Base-by-base conservation (phyloP, 2,113 vertebrate species). In the Xyrauchen texanus region DNA sequence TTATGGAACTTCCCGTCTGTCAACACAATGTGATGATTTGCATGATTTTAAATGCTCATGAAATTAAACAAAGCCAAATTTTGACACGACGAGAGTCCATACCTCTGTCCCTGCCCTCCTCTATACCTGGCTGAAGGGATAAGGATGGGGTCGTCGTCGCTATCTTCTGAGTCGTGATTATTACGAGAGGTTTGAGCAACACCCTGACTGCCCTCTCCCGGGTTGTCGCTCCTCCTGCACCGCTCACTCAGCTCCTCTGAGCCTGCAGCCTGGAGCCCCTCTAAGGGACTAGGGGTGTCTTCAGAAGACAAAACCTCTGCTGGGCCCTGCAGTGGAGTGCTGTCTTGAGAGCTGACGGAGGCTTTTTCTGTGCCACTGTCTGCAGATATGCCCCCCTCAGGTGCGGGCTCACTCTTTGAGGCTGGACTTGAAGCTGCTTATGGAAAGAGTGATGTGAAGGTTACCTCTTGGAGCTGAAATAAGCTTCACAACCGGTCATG, bases 141-240 rank as follows among this genome's bases (percentile, higher is more conserved):
- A 6, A 98, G 93, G 60, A 99, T 96, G 0, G 96, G 97, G 78
- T 99, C 97, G 4, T 99, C 97, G 0, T 98, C 97, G 12, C 97
- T 98, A 87, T 98, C 96, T 4, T 98, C 96, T 0, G 97, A 98
- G 85, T 99, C 97, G 79, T 94, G 97, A 77, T 93, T 91, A 81
- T 72, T 90, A 9, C 93, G 88, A 11, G 90, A 66, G 1, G 93
- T 85, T 10, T 95, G 95, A 0, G 91, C 91, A 0, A 65, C 51
- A 68, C 85, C 85, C 85, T 82, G 88, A 57, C 80, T 58, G 0
- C 16, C 67, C 65, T 89, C 86, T 55, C 89, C 87, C 0, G 83
- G 65, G 34, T 90, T 62, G 73, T 93, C 91, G 0, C 84, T 60
- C 61, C 85, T n/a, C 60, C 68, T 90, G 49, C 61, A 63, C 34